phyloP scores from a whole-genome alignment of 2,113 vertebrate species.

The Antigone vipio region DNA sequence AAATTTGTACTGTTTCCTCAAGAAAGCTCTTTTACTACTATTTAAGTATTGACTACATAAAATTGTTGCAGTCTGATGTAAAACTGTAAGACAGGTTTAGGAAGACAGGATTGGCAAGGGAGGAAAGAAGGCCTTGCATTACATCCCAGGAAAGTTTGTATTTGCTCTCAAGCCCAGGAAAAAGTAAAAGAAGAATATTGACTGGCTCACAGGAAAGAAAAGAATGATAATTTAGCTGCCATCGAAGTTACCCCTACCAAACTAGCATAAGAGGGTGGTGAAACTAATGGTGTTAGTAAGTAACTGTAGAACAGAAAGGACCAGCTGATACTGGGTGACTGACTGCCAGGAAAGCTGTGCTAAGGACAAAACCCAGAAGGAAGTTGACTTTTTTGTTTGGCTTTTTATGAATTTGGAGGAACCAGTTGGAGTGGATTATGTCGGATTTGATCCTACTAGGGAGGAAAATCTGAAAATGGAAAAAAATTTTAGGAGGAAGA shows the following conservation, averaged over 20 bases:
- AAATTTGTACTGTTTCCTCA: neutral
- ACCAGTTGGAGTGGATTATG: neutral
- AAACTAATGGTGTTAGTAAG: neutral
- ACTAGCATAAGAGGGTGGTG: neutral
- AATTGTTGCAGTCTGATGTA: neutral
- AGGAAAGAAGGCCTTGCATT: neutral
- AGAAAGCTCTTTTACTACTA: neutral
- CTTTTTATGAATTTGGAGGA: neutral
- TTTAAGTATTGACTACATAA: neutral
- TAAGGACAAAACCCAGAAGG: neutral
- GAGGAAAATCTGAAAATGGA: neutral
- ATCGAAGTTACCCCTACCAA: neutral
- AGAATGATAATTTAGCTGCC: neutral
- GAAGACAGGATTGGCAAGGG: neutral
- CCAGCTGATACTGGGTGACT: neutral
- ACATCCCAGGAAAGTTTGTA: neutral
- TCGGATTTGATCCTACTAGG: neutral
- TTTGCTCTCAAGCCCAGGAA: neutral
- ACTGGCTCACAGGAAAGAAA: neutral
- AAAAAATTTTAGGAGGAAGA: neutral
- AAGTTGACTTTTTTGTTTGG: accelerated
- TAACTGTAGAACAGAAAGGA: neutral
- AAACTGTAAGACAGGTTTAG: neutral
- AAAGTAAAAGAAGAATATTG: neutral
- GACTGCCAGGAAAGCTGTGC: neutral